Evolutionary conservation across 1,140 invertebrate species (phyloP).

Genomic region (Anadara kagoshimensis): DNA sequence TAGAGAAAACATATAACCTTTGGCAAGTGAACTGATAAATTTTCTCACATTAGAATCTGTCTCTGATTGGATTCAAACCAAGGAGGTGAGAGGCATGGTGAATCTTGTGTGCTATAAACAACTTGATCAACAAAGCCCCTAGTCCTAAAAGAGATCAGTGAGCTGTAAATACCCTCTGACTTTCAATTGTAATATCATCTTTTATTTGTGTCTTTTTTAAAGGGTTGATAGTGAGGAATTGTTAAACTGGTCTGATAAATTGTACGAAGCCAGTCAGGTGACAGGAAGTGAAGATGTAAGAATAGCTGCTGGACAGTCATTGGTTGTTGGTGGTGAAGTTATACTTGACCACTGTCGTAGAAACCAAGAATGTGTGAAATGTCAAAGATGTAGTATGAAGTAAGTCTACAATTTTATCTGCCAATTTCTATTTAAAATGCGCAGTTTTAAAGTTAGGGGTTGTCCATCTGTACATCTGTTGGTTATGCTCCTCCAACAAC

Average conservation of each 20-base stretch:
- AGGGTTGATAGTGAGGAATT: background rate
- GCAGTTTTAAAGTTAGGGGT: background rate
- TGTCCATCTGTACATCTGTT: background rate
- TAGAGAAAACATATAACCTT: too few relatives aligned
- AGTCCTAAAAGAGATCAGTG: slow-evolving; percentile 3
- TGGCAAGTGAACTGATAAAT: background rate
- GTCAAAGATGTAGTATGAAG: background rate
- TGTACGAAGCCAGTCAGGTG: slow-evolving; percentile 19
- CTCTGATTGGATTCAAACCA: slow-evolving; percentile 4
- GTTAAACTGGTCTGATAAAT: slow-evolving; percentile 16
- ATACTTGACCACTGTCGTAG: slow-evolving; percentile 6
- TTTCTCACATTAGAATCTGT: background rate
- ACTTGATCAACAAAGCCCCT: too few relatives aligned
- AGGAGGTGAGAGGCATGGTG: background rate
- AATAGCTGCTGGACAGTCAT: slow-evolving; percentile 33
- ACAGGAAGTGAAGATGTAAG: slow-evolving; percentile 37
- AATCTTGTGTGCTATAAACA: too few relatives aligned
- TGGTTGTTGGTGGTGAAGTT: slow-evolving; percentile 26
- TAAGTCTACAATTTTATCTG: background rate
- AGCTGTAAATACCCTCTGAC: slow-evolving; percentile 2
- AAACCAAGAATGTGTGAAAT: background rate
- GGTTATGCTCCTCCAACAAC: background rate
- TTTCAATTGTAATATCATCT: background rate
- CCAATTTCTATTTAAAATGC: background rate
- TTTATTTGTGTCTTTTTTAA: slow-evolving; percentile 5